Conservation (phyloP, 2,888 invertebrate species). For the Protodeltote pygarga region DNA sequence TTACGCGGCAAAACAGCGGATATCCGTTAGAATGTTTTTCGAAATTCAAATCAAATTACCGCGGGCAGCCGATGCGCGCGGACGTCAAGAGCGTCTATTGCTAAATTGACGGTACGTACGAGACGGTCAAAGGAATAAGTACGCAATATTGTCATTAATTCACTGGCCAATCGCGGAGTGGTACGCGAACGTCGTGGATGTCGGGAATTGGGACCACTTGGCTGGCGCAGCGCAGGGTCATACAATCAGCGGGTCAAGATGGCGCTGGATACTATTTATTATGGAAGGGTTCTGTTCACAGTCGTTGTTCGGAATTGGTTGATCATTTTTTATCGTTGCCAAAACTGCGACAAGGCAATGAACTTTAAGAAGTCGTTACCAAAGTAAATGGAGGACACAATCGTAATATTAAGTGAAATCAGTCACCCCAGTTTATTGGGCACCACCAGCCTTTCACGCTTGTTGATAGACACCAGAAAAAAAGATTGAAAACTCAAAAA, state of each 20-base stretch:
- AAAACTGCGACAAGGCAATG: not conserved
- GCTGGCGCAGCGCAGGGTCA: conserved; percentile 76
- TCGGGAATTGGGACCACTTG: conserved; percentile 81
- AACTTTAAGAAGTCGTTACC: too few species aligned
- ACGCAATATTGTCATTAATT: conserved; percentile 79
- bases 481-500: too few species aligned
- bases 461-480: too few species aligned
- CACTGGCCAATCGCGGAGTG: conserved; percentile 73
- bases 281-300: conserved; percentile 32
- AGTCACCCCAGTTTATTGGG: too few species aligned
- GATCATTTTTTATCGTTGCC: not conserved
- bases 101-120: conserved; percentile 74
- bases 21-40: conserved; percentile 31
- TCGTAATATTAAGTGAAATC: too few species aligned
- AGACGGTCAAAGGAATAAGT: conserved; percentile 79
- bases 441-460: too few species aligned
- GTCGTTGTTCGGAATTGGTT: conserved; percentile 2
- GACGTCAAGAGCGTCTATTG: conserved; percentile 62
- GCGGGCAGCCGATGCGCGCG: conserved; percentile 34
- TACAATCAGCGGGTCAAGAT: conserved; percentile 68
- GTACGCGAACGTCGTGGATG: conserved; percentile 60
- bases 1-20: conserved; percentile 21
- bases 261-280: conserved; percentile 52
- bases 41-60: conserved; percentile 50
- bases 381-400: too few species aligned